Base-by-base conservation (phyloP, 2,797 vertebrate species). In the Acridotheres tristis region DNA sequence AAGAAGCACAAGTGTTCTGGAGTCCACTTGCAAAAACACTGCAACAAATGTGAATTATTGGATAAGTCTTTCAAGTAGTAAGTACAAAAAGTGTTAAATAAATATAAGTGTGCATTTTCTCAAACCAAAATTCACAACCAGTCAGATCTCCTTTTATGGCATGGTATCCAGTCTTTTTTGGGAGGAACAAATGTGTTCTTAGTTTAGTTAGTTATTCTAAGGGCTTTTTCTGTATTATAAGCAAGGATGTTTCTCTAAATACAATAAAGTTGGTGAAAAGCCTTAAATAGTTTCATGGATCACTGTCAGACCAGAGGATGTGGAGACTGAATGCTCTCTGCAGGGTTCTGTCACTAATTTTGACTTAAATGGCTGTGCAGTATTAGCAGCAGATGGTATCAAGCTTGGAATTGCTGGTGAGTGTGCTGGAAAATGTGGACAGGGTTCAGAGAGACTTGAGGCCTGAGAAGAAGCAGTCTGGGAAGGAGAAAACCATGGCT, bases 291-390 rank as follows among this genome's bases (percentile, higher is more conserved):
- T 77, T 91, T 74, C 11, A 18, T 85, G 54, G 42, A 68, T 91
- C 68, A 14, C 23, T 93, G 71, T 95, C 78, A 89, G 75, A 80
- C 50, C 32, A 83, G 85, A 94, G 65, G 54, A 57, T 77, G 82
- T 85, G 68, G 83, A 67, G 72, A 74, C 78, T 87, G 81, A 87
- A 51, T 48, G 63, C 63, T 78, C 55, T 92, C 82, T 83, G 57
- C 65, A 77, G 87, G 76, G 61, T 83, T 93, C 91, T 93, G 93
- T 91, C 85, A 53, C 87, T 92, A 85, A 92, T 94, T 96, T 88
- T 27, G 13, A 43, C 53, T 89, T 66, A 77, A 92, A 38, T 89
- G 63, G 61, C 85, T 83, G 3, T 89, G 34, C 45, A 47, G 10
- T 58, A 83, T 89, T 92, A 88, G 50, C 63, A 94, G 75, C 96